phyloP scores from a whole-genome alignment of 2,113 vertebrate genomes.

The Laticauda laticaudata region DNA sequence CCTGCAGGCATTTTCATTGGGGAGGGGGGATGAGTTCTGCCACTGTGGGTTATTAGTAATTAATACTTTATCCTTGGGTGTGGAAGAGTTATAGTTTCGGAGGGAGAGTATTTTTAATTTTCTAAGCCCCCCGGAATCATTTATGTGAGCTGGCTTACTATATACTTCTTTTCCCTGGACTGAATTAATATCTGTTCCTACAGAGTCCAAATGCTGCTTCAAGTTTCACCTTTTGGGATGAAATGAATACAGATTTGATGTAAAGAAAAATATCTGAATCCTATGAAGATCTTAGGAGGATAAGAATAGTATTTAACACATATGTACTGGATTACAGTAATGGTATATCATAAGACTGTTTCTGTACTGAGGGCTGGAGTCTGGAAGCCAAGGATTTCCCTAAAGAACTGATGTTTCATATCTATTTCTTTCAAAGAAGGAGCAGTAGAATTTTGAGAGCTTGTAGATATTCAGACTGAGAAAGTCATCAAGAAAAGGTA shows the following conservation, averaged over 20 bases:
- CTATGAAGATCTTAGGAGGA: constrained; percentile 26
- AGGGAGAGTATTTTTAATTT: neutral
- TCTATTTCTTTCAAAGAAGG: constrained; percentile 42
- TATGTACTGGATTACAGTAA: constrained; percentile 18
- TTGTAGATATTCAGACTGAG: constrained; percentile 37
- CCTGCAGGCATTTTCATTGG: neutral
- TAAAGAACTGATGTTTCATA: constrained; percentile 47
- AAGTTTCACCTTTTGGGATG: constrained; percentile 6
- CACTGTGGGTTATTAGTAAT: neutral
- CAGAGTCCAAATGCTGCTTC: neutral
- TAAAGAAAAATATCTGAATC: constrained; percentile 24
- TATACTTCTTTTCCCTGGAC: neutral
- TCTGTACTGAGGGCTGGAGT: constrained; percentile 36
- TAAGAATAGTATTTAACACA: constrained; percentile 24
- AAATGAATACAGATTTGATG: neutral
- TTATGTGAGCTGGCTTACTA: neutral
- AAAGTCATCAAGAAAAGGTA: constrained; percentile 28
- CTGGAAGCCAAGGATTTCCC: constrained; percentile 35
- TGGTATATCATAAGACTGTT: constrained; percentile 53
- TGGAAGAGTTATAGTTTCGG: neutral
- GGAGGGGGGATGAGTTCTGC: neutral
- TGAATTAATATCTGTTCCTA: neutral
- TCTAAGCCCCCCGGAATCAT: neutral
- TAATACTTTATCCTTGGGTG: neutral
- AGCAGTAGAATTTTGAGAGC: constrained; percentile 42